These are phyloP conservation scores for Ancistrus triradiatus DNA, from an alignment of 2,113 vertebrate species.

Conservation along the genomic window DNA sequence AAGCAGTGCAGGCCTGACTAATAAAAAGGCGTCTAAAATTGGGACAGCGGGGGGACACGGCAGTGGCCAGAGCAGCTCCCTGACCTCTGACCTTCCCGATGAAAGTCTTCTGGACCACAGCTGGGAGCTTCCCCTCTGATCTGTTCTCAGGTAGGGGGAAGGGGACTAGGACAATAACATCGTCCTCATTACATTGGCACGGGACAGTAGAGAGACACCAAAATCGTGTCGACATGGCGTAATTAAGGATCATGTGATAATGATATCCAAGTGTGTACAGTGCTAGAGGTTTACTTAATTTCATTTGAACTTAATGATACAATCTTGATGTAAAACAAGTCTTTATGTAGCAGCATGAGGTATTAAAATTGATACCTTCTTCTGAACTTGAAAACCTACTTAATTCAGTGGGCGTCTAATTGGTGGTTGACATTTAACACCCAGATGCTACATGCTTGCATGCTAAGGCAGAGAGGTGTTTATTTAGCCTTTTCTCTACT, in stretches of 20 bases:
- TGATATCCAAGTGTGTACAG: no score
- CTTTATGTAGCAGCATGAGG: no score
- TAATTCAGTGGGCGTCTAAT: constrained; percentile 52
- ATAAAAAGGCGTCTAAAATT: constrained; percentile 22
- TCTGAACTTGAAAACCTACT: no score
- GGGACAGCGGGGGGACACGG: constrained; percentile 13
- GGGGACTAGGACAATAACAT: background rate
- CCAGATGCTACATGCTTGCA: constrained; percentile 55
- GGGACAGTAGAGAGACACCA: background rate
- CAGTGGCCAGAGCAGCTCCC: constrained; percentile 16
- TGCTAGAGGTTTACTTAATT: no score
- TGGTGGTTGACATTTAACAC: constrained; percentile 57
- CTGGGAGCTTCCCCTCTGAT: constrained; percentile 25
- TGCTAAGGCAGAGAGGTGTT: constrained; percentile 50
- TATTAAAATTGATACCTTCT: no score
- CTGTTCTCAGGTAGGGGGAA: constrained; percentile 29
- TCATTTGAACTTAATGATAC: no score
- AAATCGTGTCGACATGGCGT: no score
- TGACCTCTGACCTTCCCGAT: constrained; percentile 24
- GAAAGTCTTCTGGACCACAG: constrained; percentile 29
- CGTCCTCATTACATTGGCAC: constrained; percentile 18
- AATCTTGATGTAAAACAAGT: no score
- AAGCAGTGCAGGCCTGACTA: constrained; percentile 9
- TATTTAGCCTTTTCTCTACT: constrained; percentile 57
- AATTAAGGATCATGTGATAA: no score